phyloP scores from a whole-genome alignment of 2,888 invertebrate species.

The Coleophora flavipennella region DNA sequence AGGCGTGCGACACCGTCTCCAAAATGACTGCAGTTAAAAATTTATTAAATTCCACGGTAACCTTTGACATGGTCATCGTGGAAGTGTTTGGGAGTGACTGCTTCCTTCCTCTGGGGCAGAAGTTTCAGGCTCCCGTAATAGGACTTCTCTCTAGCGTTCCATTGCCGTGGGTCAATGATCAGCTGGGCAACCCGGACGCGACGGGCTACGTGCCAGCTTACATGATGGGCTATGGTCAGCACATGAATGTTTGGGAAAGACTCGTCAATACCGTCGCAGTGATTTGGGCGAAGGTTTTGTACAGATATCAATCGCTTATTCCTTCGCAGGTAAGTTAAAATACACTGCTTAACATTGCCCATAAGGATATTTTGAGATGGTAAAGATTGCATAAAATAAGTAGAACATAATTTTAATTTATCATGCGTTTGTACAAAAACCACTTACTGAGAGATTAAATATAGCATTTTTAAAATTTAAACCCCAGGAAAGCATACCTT shows the following conservation, averaged over 20 bases:
- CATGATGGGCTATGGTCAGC: slow-evolving; percentile 61
- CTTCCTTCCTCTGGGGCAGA: slow-evolving; percentile 67
- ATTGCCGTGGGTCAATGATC: slow-evolving; percentile 70
- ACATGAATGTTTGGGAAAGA: slow-evolving; percentile 64
- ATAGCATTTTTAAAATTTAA: no score
- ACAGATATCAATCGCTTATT: slow-evolving; percentile 51
- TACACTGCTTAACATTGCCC: no score
- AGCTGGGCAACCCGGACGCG: slow-evolving; percentile 71
- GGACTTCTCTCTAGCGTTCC: slow-evolving; percentile 67
- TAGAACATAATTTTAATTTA: no score
- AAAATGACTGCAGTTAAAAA: slow-evolving; percentile 46
- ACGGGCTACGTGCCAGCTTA: slow-evolving; percentile 72
- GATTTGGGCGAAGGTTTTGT: slow-evolving; percentile 47
- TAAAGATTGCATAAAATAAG: no score
- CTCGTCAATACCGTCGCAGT: slow-evolving; percentile 56
- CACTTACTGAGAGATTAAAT: no score
- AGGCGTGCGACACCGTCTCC: slow-evolving; percentile 56
- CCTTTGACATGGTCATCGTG: slow-evolving; percentile 55
- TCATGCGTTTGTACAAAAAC: no score
- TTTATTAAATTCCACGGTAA: slow-evolving; percentile 43
- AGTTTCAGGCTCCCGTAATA: slow-evolving; percentile 67
- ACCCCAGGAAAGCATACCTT: no score
- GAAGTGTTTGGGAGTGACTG: slow-evolving; percentile 73
- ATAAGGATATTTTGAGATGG: no score
- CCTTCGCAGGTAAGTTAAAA: slow-evolving; percentile 48